Evolutionary conservation across 2,797 vertebrate genomes (phyloP).

Genomic region (Peromyscus nudipes): DNA sequence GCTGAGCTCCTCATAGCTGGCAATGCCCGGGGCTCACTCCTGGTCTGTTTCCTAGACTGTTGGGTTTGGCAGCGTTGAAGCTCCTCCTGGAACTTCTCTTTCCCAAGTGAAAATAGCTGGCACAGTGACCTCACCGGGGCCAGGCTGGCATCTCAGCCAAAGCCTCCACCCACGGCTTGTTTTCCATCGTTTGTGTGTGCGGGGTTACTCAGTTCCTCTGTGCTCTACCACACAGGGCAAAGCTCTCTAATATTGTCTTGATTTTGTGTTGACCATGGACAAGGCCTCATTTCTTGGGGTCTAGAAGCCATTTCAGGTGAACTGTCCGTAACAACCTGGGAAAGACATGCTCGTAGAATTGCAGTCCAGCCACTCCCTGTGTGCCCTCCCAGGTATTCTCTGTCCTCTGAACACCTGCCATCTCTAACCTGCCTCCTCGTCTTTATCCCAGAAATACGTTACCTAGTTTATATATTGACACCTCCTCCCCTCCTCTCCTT

Average conservation of each 20-base stretch:
- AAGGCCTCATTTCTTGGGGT: neutral
- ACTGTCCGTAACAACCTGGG: neutral
- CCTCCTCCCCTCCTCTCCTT: neutral
- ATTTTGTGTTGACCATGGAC: neutral
- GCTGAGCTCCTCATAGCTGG: conserved; percentile 58
- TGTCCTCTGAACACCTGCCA: neutral
- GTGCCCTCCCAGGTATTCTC: neutral
- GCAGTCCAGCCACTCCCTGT: neutral
- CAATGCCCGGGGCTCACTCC: neutral
- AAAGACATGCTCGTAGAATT: neutral
- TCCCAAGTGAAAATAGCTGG: conserved; percentile 57
- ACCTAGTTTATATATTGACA: neutral
- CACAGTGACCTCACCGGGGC: neutral
- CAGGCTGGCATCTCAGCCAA: conserved; percentile 44
- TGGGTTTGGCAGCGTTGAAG: conserved; percentile 26
- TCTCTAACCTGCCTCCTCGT: neutral
- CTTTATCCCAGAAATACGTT: neutral
- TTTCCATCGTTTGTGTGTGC: neutral
- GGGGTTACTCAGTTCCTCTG: neutral
- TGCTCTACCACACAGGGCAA: neutral
- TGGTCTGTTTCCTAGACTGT: conserved; percentile 41
- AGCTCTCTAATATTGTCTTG: neutral
- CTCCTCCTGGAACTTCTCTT: conserved; percentile 42
- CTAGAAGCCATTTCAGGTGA: neutral
- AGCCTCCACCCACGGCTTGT: neutral